Base-by-base conservation (phyloP, 1,140 invertebrate genomes). In the Phymastichus coffea region DNA sequence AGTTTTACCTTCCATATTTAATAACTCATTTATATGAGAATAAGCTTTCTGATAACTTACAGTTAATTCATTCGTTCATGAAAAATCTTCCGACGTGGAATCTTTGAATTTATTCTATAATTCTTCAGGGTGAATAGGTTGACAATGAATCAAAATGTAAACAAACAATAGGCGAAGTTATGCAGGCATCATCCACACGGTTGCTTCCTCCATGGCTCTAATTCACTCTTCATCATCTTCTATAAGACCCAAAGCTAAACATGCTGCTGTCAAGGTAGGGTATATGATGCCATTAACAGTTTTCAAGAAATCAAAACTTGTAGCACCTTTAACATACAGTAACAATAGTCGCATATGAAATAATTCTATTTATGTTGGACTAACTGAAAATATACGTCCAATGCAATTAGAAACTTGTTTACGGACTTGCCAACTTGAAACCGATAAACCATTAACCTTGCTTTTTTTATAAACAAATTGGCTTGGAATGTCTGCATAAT, bases 341-440 rank as follows among this genome's bases (percentile, higher is more conserved):
- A n/a, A n/a, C n/a, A 79, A 41, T 40, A 78, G 4, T 20, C 70
- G 40, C 22, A 78, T 48, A 63, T 66, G 66, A 57, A 60, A 78
- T 9, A 70, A 56, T 66, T 73, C 70, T 25, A 43, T 14, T 30
- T 46, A 23, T 6, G 38, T 44, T n/a, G n/a, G n/a, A n/a, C n/a
- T n/a, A n/a, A n/a, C n/a, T n/a, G n/a, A n/a, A n/a, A n/a, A n/a
- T n/a, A n/a, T n/a, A n/a, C n/a, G n/a, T n/a, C n/a, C n/a, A n/a
- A n/a, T n/a, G n/a, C n/a, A n/a, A n/a, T n/a, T 22, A 40, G 53
- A 51, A 30, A 35, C 12, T 12, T 51, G 15, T 35, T 46, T 57
- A 8, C 23, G 23, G 3, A 7, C 7, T 57, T 46, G 2, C 54
- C 54, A 44, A 30, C 26, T 14, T 8, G 23, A 26, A 28, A 55